Base-by-base conservation (phyloP, 2,888 invertebrate genomes). In the Pandemis corylana region DNA sequence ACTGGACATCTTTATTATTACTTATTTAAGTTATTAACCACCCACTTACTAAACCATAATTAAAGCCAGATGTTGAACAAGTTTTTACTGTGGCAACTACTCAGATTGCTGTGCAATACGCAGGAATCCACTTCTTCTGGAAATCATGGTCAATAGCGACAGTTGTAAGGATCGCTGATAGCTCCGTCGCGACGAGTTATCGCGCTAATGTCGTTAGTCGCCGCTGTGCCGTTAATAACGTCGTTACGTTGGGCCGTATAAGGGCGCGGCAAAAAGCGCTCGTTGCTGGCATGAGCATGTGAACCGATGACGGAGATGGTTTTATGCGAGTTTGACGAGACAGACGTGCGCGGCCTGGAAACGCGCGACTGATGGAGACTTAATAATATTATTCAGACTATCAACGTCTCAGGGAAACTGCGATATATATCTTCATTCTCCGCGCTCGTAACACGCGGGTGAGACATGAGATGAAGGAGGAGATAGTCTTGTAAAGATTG, bases 251-350 rank as follows among this genome's bases (percentile, higher is more conserved):
- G 46, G 46, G 49, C 73, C 69, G 51, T 74, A 74, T 28, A 74
- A 51, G 69, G 69, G n/a, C 41, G n/a, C 20, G 12, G 65, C 65
- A 74, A 74, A 74, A 74, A 74, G 64, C 65, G 42, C 56, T 68
- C 51, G 68, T 51, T 61, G 59, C 15, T 12, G 56, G 20, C 9
- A 53, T 15, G 53, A 53, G 15, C n/a, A 9, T 56, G 53, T 28
- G 28, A 59, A 59, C 59, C 9, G 28, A 28, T 28, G 59, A 28
- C 59, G 53, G 51, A 12, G 62, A 28, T 51, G 42, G 46, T 41
- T 65, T 51, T 69, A 73, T 61, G 65, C 49, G 59, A 15, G n/a
- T 65, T 74, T 69, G 74, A 74, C 65, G 69, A 74, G 68, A 64
- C 41, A 46, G 65, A 59, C 59, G 56, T 56, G 68, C 56, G 20